Evolutionary conservation across 1,140 invertebrate species (phyloP), one percentile per base, ranked within the genome.

Genomic region (Odontomachus brunneus): DNA sequence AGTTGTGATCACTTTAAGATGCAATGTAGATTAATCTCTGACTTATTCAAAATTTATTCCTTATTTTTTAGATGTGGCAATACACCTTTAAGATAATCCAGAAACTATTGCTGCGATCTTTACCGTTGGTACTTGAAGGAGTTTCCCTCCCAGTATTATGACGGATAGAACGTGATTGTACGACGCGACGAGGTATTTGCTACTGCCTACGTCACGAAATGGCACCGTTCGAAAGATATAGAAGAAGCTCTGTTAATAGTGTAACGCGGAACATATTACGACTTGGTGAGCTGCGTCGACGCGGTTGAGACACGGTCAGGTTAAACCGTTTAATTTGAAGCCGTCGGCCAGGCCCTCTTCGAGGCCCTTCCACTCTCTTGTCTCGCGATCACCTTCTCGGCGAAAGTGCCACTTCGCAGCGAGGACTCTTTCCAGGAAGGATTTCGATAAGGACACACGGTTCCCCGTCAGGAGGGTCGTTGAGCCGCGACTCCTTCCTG

Each of bases 381-480:
- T 90, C 85, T 89, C 85, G 83, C 78, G 65, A 89, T 89, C 85
- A 63, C 82, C 65, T 87, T 84, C 72, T 66, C 44, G 51, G 44
- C 65, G 26, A 57, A 71, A 88, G 78, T 74, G 73, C 78, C 78
- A 85, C 86, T 83, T 80, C 81, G 82, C 80, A 69, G 62, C 85
- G 81, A 91, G 90, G 80, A 87, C 84, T 84, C 85, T 88, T 91
- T 90, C 90, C 82, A 80, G 84, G 90, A 91, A 90, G 89, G 84
- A 90, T 87, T 90, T 90, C 84, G 90, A 91, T 91, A 90, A 91
- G 88, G 86, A 85, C 81, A 80, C 73, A 74, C 62, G 80, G 74
- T 71, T 81, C 72, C 69, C 83, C 76, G 76, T 85, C 82, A 59
- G 76, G 65, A 85, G 83, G 81, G 74, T 85, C 83, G 75, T 89